phyloP scores from a whole-genome alignment of 2,797 vertebrate species.

The Sebastes diploproa region DNA sequence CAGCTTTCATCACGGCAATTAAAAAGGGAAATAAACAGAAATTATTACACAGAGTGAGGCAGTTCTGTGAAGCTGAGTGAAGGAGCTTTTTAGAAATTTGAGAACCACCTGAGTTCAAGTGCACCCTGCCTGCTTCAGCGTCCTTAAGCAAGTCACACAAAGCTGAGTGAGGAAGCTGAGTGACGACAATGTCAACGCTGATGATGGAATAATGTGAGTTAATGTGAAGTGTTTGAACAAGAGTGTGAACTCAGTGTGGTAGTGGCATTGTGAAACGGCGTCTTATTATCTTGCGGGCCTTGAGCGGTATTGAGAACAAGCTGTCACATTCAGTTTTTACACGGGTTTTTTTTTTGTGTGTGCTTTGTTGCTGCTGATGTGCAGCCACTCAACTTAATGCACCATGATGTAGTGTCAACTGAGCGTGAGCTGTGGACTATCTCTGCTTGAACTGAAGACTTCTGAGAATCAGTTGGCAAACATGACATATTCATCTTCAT shows the following conservation, averaged over 20 bases:
- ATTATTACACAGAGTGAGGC: not conserved
- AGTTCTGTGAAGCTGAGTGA: not conserved
- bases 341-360: not conserved
- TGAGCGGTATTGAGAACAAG: slow-evolving; percentile 6
- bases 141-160: not conserved
- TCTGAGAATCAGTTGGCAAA: slow-evolving; percentile 43
- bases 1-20: not conserved
- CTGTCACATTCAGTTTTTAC: slow-evolving; percentile 48
- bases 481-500: slow-evolving; percentile 27
- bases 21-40: not conserved
- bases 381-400: slow-evolving; percentile 45
- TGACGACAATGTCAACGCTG: not conserved
- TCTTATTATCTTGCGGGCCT: slow-evolving; percentile 18
- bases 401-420: slow-evolving; percentile 41
- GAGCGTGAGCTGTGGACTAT: slow-evolving; percentile 18
- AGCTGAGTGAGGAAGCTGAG: not conserved
- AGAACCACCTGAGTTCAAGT: not conserved
- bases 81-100: not conserved
- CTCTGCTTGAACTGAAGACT: slow-evolving; percentile 20
- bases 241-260: slow-evolving; percentile 10
- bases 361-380: slow-evolving; percentile 22
- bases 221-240: not conserved
- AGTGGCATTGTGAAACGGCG: not conserved
- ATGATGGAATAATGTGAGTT: slow-evolving; percentile 28
- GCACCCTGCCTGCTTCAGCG: not conserved